Base-by-base conservation (phyloP, 1,140 invertebrate species). In the Danaus plexippus region DNA sequence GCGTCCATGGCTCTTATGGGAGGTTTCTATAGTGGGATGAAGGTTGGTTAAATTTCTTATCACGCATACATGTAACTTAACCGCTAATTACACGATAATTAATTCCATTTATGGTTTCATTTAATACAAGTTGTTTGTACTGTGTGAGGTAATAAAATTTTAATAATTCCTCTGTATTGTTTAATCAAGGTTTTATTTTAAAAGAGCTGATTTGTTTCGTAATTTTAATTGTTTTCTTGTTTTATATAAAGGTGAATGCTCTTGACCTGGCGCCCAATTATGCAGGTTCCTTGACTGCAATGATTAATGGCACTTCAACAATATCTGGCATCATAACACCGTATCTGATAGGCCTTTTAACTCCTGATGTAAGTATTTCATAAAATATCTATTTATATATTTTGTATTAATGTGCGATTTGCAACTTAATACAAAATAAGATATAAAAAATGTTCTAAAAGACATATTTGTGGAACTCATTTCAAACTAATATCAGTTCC, bases 261-360 rank as follows among this genome's bases (percentile, higher is more conserved):
- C 82, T 96, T 54, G 95, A 96, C 80, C 87, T 97, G 59, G 93
- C 93, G 47, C 93, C 94, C 9, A 95, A 94, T 84, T 94, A 92
- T 83, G 94, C 94, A 1, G 94, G 94, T 15, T 92, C 92, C 0
- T 71, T 96, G 46, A 96, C 95, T 89, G 95, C 94, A 1, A 90
- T 96, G 48, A 93, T 94, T 2, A 96, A 96, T 75, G 94, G 94
- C 1, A 92, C 95, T 52, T 95, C 94, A 1, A 94, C 94, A 0
- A 88, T 95, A 7, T 92, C 94, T 43, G 95, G 95, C 11, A 95
- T 96, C 47, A 84, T 96, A 57, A 86, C 84, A 8, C 95, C 95
- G 0, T 92, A 92, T 73, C 78, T 95, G 13, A 92, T 94, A 46
- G 94, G 94, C 45, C 87, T 91, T 1, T 88, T 96, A 64, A 94